Evolutionary conservation across 1,140 invertebrate species (phyloP), one percentile per base, ranked within the genome.

Genomic region (Delia radicum): DNA sequence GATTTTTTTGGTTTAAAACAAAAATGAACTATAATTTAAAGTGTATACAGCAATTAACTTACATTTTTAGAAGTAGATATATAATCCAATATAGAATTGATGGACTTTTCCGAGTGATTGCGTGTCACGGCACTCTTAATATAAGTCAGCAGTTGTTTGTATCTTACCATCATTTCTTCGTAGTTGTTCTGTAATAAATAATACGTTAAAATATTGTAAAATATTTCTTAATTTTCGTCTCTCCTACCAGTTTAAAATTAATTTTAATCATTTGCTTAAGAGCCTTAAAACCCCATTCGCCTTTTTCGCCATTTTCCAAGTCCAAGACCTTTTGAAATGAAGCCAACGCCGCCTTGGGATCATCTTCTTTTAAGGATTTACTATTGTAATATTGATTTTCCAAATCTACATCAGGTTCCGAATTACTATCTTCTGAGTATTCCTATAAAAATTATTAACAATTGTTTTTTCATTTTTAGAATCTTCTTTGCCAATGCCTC

Each of bases 201-300:
- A 8, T 28, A 26, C 7, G 33, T 75, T 62, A 81, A 82, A 79
- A 76, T 7, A 28, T 29, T 27, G 78, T 75, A 67, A 63, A 77
- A 55, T n/a, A 29, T 29, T 24, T n/a, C 27, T 1, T 7, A 37
- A n/a, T 33, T 42, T 48, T n/a, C 8, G 10, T n/a, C 12, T 2
- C 7, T 27, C 75, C 81, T 88, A 98, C 96, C 90, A 99, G 87
- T 91, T 96, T 97, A 87, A 99, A 99, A 87, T 99, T 99, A 73
- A 99, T 99, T 90, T 99, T 99, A 62, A 99, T 99, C 98, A 99
- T 99, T 87, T 99, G 98, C 87, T 99, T 99, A 1, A 99, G 89
- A n/a, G 98, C 98, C 90, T 99, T 99, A 84, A 99, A 99, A 0
- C 98, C 98, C 98, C 98, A 99, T 91, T 99, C 98, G 65, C 98